These are phyloP conservation scores for Acanthiza pusilla DNA, from an alignment of 2,797 vertebrate genomes.

Conservation along the genomic window DNA sequence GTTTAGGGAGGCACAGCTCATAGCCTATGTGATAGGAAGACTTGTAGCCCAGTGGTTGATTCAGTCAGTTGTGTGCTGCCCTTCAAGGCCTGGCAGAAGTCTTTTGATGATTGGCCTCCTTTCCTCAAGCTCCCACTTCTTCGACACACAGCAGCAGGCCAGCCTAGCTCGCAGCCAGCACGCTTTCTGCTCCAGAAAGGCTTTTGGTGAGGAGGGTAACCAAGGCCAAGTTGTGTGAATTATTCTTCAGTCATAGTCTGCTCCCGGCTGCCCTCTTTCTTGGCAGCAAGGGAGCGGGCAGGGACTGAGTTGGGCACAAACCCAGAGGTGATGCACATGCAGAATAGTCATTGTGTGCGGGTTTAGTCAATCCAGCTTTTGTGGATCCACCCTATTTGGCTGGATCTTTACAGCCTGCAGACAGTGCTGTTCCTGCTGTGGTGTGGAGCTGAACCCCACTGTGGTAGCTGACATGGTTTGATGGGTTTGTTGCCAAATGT, in stretches of 20 bases:
- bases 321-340: neutral
- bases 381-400: neutral
- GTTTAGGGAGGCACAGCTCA: neutral
- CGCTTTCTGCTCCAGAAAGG: neutral
- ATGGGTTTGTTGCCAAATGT: neutral
- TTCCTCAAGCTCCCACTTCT: neutral
- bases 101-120: neutral
- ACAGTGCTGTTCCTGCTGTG: neutral
- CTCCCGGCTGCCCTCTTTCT: neutral
- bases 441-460: neutral
- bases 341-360: neutral
- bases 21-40: rapidly evolving
- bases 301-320: neutral
- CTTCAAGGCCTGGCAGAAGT: neutral
- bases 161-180: neutral
- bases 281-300: neutral
- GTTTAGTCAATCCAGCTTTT: neutral
- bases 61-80: neutral
- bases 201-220: neutral
- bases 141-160: rapidly evolving
- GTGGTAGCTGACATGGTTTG: neutral
- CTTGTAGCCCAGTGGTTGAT: neutral
- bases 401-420: neutral
- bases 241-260: neutral
- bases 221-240: neutral